Percentiles rank a stretch among this genome's conserved stretches.
phyloP scores from a whole-genome alignment of 2,888 invertebrate species.

The Boloria selene region DNA sequence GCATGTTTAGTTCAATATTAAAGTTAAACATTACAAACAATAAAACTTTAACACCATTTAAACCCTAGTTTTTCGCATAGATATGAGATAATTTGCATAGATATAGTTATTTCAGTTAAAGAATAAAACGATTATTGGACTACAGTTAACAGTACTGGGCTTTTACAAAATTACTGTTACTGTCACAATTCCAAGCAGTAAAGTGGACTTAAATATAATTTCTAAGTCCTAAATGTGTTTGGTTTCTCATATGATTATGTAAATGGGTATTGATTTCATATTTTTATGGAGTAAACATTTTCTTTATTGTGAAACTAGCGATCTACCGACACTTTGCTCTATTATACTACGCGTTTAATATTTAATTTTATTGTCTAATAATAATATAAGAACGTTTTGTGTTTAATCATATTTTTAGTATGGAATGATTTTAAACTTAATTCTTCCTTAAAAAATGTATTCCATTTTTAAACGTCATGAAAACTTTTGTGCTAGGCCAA shows the following conservation, averaged over 20 bases:
- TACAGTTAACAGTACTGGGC: conserved; percentile 18
- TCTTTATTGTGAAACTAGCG: neutral
- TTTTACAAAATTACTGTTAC: conserved; percentile 24
- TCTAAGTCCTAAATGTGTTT: conserved; percentile 27
- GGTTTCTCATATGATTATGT: conserved; percentile 28
- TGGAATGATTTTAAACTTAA: no score
- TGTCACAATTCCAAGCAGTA: conserved; percentile 12
- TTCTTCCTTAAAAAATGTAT: no score
- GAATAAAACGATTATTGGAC: conserved; percentile 24
- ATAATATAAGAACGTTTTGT: no score
- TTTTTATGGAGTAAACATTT: conserved; percentile 6
- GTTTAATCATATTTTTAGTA: no score
- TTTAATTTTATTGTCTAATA: no score
- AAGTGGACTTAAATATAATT: conserved; percentile 22
- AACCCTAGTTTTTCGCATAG: conserved; percentile 6
- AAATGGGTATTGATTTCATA: conserved; percentile 14
- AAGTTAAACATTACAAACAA: no score
- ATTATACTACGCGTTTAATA: no score
- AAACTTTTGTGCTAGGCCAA: no score
- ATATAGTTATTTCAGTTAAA: conserved; percentile 17
- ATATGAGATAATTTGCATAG: conserved; percentile 13
- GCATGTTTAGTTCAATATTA: no score
- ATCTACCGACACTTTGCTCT: neutral
- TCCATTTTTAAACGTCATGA: no score
- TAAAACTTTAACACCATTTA: neutral